These are phyloP conservation scores for Rhinichthys klamathensis DNA, from an alignment of 2,113 vertebrate genomes.

Conservation along the genomic window DNA sequence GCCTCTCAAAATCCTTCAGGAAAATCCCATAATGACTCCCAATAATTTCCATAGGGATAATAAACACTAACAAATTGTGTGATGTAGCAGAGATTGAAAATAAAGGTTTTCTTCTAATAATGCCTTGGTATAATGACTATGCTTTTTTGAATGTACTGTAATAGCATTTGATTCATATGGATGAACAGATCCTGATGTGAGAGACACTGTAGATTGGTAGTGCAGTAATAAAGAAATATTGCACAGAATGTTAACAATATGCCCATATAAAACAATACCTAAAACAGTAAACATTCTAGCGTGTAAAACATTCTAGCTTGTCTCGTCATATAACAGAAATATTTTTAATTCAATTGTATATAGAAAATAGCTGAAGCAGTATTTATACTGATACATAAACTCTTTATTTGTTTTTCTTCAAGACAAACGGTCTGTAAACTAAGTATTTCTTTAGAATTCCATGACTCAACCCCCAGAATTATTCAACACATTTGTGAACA, in stretches of 20 bases:
- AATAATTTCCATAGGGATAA: background rate
- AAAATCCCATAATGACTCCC: conserved; percentile 45
- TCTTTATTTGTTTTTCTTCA: background rate
- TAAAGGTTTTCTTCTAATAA: conserved; percentile 11
- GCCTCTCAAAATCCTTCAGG: background rate
- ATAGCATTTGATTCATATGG: background rate
- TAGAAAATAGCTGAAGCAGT: background rate
- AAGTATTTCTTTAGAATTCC: background rate
- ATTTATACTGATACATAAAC: background rate
- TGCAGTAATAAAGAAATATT: background rate
- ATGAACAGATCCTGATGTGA: background rate
- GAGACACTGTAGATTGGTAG: background rate
- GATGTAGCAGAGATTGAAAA: background rate
- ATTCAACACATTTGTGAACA: background rate
- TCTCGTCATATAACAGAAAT: too few species aligned
- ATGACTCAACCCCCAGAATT: background rate
- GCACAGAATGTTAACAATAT: background rate
- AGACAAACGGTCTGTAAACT: background rate
- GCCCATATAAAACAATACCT: background rate
- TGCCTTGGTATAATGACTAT: background rate
- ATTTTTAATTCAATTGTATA: background rate
- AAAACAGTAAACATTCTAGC: background rate
- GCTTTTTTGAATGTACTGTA: background rate
- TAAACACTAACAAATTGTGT: background rate
- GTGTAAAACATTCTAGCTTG: background rate